Conservation (phyloP, 2,888 invertebrate species). For the Pollenia angustigena region DNA sequence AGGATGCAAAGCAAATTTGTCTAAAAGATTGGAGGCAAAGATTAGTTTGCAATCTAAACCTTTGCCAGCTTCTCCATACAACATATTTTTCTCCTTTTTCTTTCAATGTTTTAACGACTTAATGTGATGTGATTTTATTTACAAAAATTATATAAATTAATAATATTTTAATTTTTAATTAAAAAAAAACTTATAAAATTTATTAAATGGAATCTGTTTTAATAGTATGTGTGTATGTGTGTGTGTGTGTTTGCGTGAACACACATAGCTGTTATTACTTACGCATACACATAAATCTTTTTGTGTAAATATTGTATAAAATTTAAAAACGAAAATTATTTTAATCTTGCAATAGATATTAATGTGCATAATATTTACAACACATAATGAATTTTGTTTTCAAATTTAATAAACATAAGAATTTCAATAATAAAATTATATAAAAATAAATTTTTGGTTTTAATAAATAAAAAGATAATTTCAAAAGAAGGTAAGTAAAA, state of each 20-base stretch:
- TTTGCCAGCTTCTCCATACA: neutral
- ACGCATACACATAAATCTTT: neutral
- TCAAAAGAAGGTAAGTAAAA: neutral
- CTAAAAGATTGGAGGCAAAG: neutral
- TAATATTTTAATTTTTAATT: neutral
- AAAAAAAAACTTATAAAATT: neutral
- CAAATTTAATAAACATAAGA: neutral
- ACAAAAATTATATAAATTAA: conserved; percentile 7
- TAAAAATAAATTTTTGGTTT: neutral
- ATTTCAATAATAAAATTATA: conserved; percentile 30
- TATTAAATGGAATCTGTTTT: too few relatives aligned
- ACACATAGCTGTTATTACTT: too few relatives aligned
- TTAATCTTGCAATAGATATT: neutral
- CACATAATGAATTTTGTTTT: conserved; percentile 15
- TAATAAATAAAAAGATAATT: neutral
- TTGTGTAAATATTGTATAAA: conserved; percentile 41
- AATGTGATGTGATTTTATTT: conserved; percentile 41
- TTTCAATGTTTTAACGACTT: conserved; percentile 4
- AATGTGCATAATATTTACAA: conserved; percentile 3
- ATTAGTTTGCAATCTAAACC: neutral
- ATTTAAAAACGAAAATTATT: neutral
- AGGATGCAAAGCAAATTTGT: neutral
- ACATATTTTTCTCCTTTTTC: neutral
- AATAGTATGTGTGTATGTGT: too few relatives aligned
- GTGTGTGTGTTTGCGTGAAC: too few relatives aligned